phyloP scores from a whole-genome alignment of 2,797 vertebrate genomes.

The Takifugu rubripes region DNA sequence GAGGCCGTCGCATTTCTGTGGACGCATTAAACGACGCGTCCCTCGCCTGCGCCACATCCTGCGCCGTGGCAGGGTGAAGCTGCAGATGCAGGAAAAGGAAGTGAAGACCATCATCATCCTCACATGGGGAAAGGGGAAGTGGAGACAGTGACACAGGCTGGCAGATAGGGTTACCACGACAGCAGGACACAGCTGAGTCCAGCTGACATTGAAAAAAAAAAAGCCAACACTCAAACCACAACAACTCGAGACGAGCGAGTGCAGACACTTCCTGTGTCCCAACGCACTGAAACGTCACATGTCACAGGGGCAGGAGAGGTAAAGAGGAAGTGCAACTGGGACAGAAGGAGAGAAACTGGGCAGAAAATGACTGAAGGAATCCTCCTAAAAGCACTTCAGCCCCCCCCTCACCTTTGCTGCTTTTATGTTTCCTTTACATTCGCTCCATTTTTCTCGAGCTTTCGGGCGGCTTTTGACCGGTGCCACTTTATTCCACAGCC shows the following conservation, averaged over 20 bases:
- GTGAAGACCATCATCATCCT: background rate
- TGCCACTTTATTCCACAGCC: slow-evolving; percentile 10
- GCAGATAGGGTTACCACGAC: slow-evolving; percentile 40
- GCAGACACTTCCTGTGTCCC: slow-evolving; percentile 35
- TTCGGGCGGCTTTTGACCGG: slow-evolving; percentile 26
- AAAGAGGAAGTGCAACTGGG: background rate
- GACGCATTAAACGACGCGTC: slow-evolving; percentile 19
- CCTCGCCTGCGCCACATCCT: slow-evolving; percentile 25
- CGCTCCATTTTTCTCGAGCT: slow-evolving; percentile 38
- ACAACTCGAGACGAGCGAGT: slow-evolving; percentile 18
- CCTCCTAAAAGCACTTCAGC: slow-evolving; percentile 31
- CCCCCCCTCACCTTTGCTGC: slow-evolving; percentile 29
- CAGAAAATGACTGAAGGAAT: background rate
- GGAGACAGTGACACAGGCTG: slow-evolving; percentile 13
- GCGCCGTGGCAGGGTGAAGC: slow-evolving; percentile 17
- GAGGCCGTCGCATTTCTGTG: slow-evolving; percentile 1
- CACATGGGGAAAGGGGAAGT: slow-evolving; percentile 32
- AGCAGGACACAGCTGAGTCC: slow-evolving; percentile 34
- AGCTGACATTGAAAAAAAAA: slow-evolving; percentile 28
- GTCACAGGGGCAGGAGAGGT: background rate
- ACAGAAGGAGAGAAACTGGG: slow-evolving; percentile 3
- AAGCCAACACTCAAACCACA: slow-evolving; percentile 36
- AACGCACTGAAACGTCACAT: slow-evolving; percentile 14
- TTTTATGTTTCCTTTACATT: slow-evolving; percentile 25
- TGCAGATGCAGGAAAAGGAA: slow-evolving; percentile 36